Base-by-base conservation (phyloP, 2,888 invertebrate species). In the Ennomos quercinarius region DNA sequence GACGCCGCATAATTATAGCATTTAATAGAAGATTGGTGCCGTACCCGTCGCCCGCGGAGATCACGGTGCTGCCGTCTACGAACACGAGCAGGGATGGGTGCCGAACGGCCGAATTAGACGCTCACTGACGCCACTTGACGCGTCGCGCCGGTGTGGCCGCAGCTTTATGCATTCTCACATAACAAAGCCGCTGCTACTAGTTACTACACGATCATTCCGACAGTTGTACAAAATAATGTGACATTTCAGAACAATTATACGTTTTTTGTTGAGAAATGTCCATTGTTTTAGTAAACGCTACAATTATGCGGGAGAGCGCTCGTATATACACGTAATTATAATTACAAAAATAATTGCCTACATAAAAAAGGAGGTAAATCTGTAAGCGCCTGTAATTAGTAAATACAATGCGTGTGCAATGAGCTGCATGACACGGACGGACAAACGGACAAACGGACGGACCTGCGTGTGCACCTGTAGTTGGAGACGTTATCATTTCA, bases 161-260 rank as follows among this genome's bases (percentile, higher is more conserved):
- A 42, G 36, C 48, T 60, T 58, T 59, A 67, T 61, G 64, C 52
- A 68, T 74, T 81, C 80, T 68, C 78, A 80, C 72, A 72, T 68
- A 74, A 77, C 71, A 72, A 74, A 71, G 69, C 60, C 61, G 46
- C 57, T 67, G 62, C 65, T 45, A 41, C 65, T 45, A 41, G 46
- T 50, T 27, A 27, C 27, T 27, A 27, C 27, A 27, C 44, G 57
- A 53, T 42, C 47, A 44, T 42, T 42, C 48, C 59, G 66, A 70
- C 67, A 65, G 69, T 59, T 61, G 63, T 66, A 72, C 70, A 74
- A 70, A 74, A 80, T 77, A 74, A 78, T 76, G 78, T 77, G 82
- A 81, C 83, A 84, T 84, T 83, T 81, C 66, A 64, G 73, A 75
- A 79, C 80, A 84, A 83, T 83, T 78, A 66, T 67, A 27, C 27